phyloP scores from a whole-genome alignment of 2,797 vertebrate genomes.

The Caiman crocodilus region DNA sequence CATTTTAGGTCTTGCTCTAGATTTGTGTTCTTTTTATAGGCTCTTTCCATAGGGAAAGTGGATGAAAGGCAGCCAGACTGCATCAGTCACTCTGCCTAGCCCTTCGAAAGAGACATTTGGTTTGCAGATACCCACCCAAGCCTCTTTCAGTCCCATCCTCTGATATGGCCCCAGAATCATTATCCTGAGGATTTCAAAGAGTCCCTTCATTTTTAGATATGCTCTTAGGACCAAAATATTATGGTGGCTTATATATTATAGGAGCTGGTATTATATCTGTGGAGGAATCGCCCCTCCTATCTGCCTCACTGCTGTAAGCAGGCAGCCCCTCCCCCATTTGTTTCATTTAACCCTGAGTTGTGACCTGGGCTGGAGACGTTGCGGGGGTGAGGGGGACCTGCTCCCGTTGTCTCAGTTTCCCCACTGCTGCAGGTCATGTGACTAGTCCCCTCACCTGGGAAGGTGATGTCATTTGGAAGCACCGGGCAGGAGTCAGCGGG shows the following conservation, averaged over 20 bases:
- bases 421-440: no score
- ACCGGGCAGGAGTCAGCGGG: no score
- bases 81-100: not conserved
- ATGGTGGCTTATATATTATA: not conserved
- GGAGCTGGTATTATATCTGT: not conserved
- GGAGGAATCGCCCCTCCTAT: no score
- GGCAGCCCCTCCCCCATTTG: no score
- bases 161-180: not conserved
- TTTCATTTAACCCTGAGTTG: no score
- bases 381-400: no score
- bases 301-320: no score
- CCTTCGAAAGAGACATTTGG: not conserved
- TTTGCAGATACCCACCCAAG: not conserved
- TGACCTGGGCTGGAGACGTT: no score
- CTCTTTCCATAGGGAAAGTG: not conserved
- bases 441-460: no score
- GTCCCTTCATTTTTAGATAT: not conserved
- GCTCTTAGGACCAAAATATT: not conserved
- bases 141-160: no score
- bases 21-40: not conserved
- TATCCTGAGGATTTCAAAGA: not conserved
- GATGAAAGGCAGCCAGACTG: not conserved
- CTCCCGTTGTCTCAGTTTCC: no score
- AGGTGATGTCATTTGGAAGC: no score
- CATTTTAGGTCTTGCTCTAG: slow-evolving; percentile 35